These are phyloP conservation scores for Hirtodrosophila histrioides DNA, from an alignment of 2,888 invertebrate genomes.

Conservation along the genomic window DNA sequence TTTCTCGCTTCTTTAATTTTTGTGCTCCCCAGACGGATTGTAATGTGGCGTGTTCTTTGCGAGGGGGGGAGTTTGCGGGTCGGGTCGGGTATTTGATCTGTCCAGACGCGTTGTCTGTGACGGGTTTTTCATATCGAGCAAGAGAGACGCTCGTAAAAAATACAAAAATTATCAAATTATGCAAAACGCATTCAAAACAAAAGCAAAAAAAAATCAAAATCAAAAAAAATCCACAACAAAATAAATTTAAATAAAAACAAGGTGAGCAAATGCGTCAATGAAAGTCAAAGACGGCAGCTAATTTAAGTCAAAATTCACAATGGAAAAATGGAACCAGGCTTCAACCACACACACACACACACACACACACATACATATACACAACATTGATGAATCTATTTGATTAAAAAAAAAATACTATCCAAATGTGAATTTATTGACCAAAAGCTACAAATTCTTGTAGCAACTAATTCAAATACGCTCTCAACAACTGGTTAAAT, in stretches of 20 bases:
- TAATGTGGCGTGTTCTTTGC: slow-evolving; percentile 36
- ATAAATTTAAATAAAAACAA: slow-evolving; percentile 67
- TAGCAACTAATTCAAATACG: slow-evolving; percentile 17
- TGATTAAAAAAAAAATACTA: background rate
- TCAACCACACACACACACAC: slow-evolving; percentile 14
- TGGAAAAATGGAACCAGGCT: slow-evolving; percentile 54
- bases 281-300: slow-evolving; percentile 62
- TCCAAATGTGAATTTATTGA: slow-evolving; percentile 15
- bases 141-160: slow-evolving; percentile 41
- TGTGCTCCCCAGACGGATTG: too few relatives aligned
- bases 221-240: slow-evolving; percentile 22
- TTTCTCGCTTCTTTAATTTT: slow-evolving; percentile 1
- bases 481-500: background rate
- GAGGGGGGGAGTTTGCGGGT: background rate
- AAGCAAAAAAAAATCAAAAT: slow-evolving; percentile 6
- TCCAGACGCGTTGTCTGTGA: slow-evolving; percentile 55
- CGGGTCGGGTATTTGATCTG: background rate
- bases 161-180: slow-evolving; percentile 65
- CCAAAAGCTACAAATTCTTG: slow-evolving; percentile 1
- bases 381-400: background rate
- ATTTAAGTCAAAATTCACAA: slow-evolving; percentile 52
- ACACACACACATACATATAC: background rate
- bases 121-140: slow-evolving; percentile 29
- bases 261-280: slow-evolving; percentile 76
- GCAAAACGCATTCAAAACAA: slow-evolving; percentile 53